A percentile compares a stretch with the other conserved stretches of the same genome.
Evolutionary conservation across 1,140 invertebrate genomes (phyloP).

Genomic region (Brachionus koreanus): DNA sequence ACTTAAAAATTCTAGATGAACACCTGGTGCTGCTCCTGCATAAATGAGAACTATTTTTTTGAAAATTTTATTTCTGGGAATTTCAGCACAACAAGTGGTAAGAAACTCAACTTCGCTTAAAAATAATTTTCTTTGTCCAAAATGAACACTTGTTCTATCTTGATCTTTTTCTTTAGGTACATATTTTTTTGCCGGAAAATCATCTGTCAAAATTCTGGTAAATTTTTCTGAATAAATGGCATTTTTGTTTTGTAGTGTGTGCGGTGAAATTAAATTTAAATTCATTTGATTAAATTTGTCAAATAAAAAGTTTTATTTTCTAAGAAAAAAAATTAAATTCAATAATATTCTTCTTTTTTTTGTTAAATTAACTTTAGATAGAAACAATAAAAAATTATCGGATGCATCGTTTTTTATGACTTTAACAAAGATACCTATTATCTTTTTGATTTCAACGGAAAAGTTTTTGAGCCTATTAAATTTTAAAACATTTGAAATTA

Average conservation of each 20-base stretch:
- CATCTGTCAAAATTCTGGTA: neutral
- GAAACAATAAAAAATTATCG: too few species aligned
- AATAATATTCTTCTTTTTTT: too few species aligned
- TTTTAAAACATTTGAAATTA: too few species aligned
- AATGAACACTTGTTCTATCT: slow-evolving; percentile 18
- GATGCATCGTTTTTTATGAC: too few species aligned
- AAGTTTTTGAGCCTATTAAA: too few species aligned
- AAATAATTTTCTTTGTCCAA: slow-evolving; percentile 26
- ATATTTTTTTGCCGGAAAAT: slow-evolving; percentile 18
- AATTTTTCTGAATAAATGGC: neutral
- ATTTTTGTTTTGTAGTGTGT: slow-evolving; percentile 11
- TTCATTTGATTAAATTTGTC: neutral
- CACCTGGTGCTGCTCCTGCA: slow-evolving; percentile 26
- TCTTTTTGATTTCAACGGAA: too few species aligned
- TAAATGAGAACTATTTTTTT: slow-evolving; percentile 18
- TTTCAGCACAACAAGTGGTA: neutral
- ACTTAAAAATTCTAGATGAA: slow-evolving; percentile 11
- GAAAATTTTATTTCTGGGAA: neutral
- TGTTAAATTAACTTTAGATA: too few species aligned
- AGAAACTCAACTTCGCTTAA: slow-evolving; percentile 36
- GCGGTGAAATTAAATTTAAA: neutral
- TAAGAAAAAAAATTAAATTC: too few species aligned
- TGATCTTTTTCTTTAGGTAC: slow-evolving; percentile 15
- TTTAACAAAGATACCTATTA: too few species aligned
- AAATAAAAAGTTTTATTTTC: too few species aligned